Evolutionary conservation across 1,140 invertebrate species (phyloP).

Genomic region (Drosophila repleta): DNA sequence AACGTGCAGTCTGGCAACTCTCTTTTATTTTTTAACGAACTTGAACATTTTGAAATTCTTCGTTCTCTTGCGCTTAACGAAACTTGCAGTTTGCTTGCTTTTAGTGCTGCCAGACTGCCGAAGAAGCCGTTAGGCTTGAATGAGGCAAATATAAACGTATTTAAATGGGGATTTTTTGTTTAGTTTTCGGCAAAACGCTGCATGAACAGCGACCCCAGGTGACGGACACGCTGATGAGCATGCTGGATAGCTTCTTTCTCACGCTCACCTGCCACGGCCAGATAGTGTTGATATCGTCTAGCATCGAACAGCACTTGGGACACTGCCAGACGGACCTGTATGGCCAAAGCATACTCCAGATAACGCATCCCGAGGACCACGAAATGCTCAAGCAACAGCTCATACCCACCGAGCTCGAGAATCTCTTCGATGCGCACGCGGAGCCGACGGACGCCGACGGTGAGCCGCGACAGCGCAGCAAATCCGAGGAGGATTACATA

Average conservation of each 20-base stretch:
- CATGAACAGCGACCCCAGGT: slow-evolving; percentile 68
- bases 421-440: slow-evolving; percentile 79
- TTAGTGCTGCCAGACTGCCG: not conserved
- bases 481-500: slow-evolving; percentile 82
- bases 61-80: too few relatives aligned
- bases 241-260: slow-evolving; percentile 89
- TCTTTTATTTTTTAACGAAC: not conserved
- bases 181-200: slow-evolving; percentile 85
- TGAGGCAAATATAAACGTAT: not conserved
- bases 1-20: not conserved
- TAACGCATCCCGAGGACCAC: slow-evolving; percentile 91
- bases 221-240: slow-evolving; percentile 84
- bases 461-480: slow-evolving; percentile 75
- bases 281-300: slow-evolving; percentile 94
- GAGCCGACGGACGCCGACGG: slow-evolving; percentile 64
- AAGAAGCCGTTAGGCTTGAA: not conserved
- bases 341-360: slow-evolving; percentile 91
- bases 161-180: not conserved
- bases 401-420: slow-evolving; percentile 85
- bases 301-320: slow-evolving; percentile 92
- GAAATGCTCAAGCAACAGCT: slow-evolving; percentile 89
- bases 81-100: too few relatives aligned
- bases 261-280: slow-evolving; percentile 92
- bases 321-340: slow-evolving; percentile 94
- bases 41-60: not conserved